phyloP scores from a whole-genome alignment of 2,888 invertebrate genomes.

The Cinara cedri region DNA sequence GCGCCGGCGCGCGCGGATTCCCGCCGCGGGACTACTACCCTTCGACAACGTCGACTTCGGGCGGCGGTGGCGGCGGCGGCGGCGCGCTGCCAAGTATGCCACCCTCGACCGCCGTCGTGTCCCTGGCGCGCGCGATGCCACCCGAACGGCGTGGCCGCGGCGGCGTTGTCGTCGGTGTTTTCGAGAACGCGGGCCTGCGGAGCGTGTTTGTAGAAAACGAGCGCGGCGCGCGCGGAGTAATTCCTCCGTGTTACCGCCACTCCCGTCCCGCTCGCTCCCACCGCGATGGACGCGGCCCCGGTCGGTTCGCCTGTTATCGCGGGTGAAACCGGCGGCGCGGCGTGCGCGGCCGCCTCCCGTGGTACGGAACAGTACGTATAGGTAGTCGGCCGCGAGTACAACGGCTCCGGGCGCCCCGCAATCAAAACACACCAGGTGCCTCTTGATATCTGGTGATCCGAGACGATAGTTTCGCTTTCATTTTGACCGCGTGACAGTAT shows the following conservation, averaged over 20 bases:
- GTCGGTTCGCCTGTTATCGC: not conserved
- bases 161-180: not conserved
- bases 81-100: too few relatives aligned
- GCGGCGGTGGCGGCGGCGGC: too few relatives aligned
- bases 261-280: not conserved
- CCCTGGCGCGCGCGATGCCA: too few relatives aligned
- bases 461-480: not conserved
- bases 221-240: not conserved
- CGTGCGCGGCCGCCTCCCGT: not conserved
- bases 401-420: too few relatives aligned
- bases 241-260: not conserved
- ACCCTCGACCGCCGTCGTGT: too few relatives aligned
- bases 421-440: too few relatives aligned
- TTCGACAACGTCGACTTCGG: too few relatives aligned
- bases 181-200: not conserved
- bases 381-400: constrained; percentile 1
- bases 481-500: not conserved
- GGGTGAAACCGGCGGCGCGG: not conserved
- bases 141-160: too few relatives aligned
- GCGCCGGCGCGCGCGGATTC: too few relatives aligned
- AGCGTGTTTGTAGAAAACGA: not conserved
- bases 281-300: too few relatives aligned
- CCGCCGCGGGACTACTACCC: too few relatives aligned
- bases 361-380: not conserved
- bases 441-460: not conserved